Base-by-base conservation (phyloP, 2,888 invertebrate genomes). In the Drosophila dives region DNA sequence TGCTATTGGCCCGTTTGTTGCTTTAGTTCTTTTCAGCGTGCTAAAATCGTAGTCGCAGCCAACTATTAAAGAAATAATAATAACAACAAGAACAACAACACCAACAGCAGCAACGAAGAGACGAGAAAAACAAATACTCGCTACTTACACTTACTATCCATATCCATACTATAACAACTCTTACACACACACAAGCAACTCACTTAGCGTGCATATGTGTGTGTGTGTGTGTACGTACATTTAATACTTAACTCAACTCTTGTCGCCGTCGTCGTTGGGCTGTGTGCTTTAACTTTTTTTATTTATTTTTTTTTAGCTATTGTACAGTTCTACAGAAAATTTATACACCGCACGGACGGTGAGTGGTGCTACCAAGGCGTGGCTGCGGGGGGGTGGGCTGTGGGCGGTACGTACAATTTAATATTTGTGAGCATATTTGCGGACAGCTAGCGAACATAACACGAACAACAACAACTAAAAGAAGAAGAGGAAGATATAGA, bases 321-420 rank as follows among this genome's bases (percentile, higher is more conserved):
- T 85, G 89, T 85, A 85, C 85, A 85, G 85, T 89, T 89, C 83
- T 75, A 87, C 82, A 75, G 85, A 89, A 85, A 87, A 85, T 87
- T 77, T 89, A 89, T 85, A 89, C 87, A 89, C 80, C 86, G 87
- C 89, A 86, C 84, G 72, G 71, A 74, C 72, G 64, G 66, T 72
- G 71, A 67, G 65, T 61, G 74, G 55, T 26, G 36, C 53, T 53
- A 42, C 20, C 33, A 45, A 51, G 63, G 50, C 49, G 23, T 26
- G 49, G 32, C 40, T 15, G 34, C 45, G 48, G 36, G 53, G 64
- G 29, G 50, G 58, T 10, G 64, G 53, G 33, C 36, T 53, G 20
- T 29, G 45, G 63, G 32, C 58, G 75, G 60, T 69, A 70, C 72
- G 64, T 75, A 86, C 76, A 88, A 84, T 86, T 88, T 88, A 85